Percentiles rank a stretch among this genome's conserved stretches.
These are phyloP conservation scores for Acestrorhynchus altus DNA, from an alignment of 2,797 vertebrate species.

Conservation along the genomic window DNA sequence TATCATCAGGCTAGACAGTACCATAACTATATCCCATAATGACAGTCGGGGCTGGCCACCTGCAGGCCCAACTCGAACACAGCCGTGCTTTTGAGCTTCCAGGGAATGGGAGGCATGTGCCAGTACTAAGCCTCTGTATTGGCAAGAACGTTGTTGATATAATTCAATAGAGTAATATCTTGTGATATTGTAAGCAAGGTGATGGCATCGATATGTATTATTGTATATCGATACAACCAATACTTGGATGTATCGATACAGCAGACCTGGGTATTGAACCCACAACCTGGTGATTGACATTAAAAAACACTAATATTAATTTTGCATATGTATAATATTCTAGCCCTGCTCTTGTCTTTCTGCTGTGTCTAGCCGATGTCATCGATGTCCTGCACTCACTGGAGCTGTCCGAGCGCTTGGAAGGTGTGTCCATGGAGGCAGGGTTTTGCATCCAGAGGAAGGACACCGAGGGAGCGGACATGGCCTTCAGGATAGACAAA, in stretches of 20 bases:
- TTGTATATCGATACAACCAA: no score
- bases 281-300: no score
- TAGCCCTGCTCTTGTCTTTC: constrained; percentile 9
- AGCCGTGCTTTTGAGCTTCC: constrained; percentile 27
- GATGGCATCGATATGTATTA: no score
- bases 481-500: constrained; percentile 84
- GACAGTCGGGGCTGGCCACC: constrained; percentile 74
- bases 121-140: not conserved
- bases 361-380: constrained; percentile 66
- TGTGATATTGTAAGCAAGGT: no score
- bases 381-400: constrained; percentile 83
- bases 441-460: constrained; percentile 84
- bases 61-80: constrained; percentile 58
- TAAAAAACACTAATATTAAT: no score
- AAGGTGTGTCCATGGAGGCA: constrained; percentile 79
- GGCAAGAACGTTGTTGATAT: no score
- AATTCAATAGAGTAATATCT: no score
- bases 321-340: not conserved
- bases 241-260: no score
- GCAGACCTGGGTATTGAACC: no score
- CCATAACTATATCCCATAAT: constrained; percentile 74
- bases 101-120: constrained; percentile 15
- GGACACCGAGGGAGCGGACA: constrained; percentile 74
- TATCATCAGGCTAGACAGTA: constrained; percentile 63
- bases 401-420: constrained; percentile 78